phyloP scores from a whole-genome alignment of 2,797 vertebrate species.

The Rhinoraja longicauda region DNA sequence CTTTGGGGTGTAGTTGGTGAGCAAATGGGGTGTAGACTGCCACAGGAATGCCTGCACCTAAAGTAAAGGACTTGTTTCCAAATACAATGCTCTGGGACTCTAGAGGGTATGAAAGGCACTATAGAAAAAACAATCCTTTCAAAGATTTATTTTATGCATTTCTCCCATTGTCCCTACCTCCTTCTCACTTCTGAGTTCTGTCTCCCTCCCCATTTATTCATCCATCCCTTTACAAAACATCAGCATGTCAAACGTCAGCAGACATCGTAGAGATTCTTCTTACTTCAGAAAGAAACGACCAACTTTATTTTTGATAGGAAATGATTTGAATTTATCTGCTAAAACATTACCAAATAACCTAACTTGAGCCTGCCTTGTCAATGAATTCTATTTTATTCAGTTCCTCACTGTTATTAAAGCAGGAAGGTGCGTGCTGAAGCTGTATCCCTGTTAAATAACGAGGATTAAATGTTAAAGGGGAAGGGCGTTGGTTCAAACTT shows the following conservation, averaged over 20 bases:
- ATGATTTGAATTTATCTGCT: neutral
- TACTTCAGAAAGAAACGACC: neutral
- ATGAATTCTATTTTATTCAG: neutral
- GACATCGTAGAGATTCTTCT: no score
- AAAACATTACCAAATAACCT: neutral
- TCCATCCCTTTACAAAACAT: neutral
- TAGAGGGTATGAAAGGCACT: neutral
- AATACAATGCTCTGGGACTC: neutral
- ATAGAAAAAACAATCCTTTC: neutral
- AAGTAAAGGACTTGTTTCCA: neutral
- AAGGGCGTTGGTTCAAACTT: constrained; percentile 48
- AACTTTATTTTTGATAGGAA: neutral
- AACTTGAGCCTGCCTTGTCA: neutral
- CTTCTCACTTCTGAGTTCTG: neutral
- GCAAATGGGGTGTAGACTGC: no score
- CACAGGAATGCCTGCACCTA: neutral
- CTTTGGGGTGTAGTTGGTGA: neutral
- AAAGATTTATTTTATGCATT: neutral
- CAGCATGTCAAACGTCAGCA: neutral
- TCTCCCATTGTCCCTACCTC: neutral
- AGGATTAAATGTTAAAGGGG: constrained; percentile 38
- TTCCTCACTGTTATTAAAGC: neutral
- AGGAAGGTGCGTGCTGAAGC: neutral
- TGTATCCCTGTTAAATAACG: neutral
- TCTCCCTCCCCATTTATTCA: neutral